These are phyloP conservation scores for Arenaria interpres DNA, from an alignment of 2,113 vertebrate species.

Conservation along the genomic window DNA sequence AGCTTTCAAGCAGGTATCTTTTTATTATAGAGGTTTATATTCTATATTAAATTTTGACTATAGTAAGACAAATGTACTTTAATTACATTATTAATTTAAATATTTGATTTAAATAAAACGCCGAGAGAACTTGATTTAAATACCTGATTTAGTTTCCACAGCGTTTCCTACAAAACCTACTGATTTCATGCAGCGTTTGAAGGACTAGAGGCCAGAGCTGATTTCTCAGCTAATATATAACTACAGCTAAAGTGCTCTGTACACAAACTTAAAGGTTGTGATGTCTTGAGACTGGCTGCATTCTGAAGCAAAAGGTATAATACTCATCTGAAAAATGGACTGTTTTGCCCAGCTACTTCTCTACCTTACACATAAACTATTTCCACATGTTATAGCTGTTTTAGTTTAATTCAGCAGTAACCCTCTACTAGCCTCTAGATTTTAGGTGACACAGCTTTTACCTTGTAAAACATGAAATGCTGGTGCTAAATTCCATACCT, in stretches of 20 bases:
- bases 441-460: background rate
- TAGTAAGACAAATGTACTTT: background rate
- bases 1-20: background rate
- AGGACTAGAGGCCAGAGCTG: background rate
- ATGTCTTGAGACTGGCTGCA: background rate
- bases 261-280: background rate
- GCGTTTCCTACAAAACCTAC: background rate
- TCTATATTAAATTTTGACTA: constrained; percentile 10
- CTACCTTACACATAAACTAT: background rate
- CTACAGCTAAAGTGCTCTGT: background rate
- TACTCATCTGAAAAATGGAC: background rate
- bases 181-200: background rate
- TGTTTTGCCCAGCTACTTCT: background rate
- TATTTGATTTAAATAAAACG: background rate
- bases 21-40: constrained; percentile 4
- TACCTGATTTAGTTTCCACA: background rate
- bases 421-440: background rate
- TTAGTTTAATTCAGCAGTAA: background rate
- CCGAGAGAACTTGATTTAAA: background rate
- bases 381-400: background rate
- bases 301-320: background rate
- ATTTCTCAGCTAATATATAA: background rate
- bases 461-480: background rate
- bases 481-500: background rate
- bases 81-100: constrained; percentile 16